phyloP scores from a whole-genome alignment of 1,140 invertebrate species.

The Hypothenemus hampei region DNA sequence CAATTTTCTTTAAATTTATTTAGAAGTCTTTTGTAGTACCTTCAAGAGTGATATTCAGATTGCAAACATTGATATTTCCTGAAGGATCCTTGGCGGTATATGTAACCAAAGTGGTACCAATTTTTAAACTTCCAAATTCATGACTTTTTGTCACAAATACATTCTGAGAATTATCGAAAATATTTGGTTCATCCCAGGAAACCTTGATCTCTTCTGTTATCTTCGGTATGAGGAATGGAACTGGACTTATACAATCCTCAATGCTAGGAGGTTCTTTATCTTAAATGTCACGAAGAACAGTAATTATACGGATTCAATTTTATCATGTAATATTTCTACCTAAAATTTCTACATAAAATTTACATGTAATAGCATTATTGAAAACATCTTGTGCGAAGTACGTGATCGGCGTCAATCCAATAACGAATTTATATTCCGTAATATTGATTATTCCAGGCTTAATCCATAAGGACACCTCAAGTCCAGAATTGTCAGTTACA shows the following conservation, averaged over 20 bases:
- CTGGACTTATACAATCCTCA: slow-evolving; percentile 59
- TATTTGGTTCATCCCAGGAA: slow-evolving; percentile 62
- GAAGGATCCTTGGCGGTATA: slow-evolving; percentile 57
- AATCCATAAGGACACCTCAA: slow-evolving; percentile 47
- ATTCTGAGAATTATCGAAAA: slow-evolving; percentile 63
- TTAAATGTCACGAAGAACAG: too few species aligned
- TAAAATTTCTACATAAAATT: slow-evolving; percentile 49
- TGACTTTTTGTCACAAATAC: slow-evolving; percentile 43
- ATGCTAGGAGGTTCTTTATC: slow-evolving; percentile 59
- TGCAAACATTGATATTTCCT: slow-evolving; percentile 57
- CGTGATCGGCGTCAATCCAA: slow-evolving; percentile 49
- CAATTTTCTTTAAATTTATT: not conserved
- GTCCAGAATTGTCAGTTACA: slow-evolving; percentile 49
- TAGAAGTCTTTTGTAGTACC: slow-evolving; percentile 42
- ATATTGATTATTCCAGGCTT: slow-evolving; percentile 46
- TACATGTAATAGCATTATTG: slow-evolving; percentile 53
- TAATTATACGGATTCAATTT: too few species aligned
- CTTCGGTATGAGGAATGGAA: slow-evolving; percentile 49
- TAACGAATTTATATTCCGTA: slow-evolving; percentile 46
- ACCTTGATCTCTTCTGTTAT: slow-evolving; percentile 46
- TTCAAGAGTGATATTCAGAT: slow-evolving; percentile 59
- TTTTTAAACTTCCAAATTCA: slow-evolving; percentile 51
- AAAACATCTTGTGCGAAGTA: slow-evolving; percentile 53
- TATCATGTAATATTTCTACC: slow-evolving; percentile 41
- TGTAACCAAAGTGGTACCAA: slow-evolving; percentile 54